Percentiles rank a stretch among this genome's conserved stretches.
phyloP scores from a whole-genome alignment of 2,888 invertebrate genomes.

The Crossocerus cetratus region DNA sequence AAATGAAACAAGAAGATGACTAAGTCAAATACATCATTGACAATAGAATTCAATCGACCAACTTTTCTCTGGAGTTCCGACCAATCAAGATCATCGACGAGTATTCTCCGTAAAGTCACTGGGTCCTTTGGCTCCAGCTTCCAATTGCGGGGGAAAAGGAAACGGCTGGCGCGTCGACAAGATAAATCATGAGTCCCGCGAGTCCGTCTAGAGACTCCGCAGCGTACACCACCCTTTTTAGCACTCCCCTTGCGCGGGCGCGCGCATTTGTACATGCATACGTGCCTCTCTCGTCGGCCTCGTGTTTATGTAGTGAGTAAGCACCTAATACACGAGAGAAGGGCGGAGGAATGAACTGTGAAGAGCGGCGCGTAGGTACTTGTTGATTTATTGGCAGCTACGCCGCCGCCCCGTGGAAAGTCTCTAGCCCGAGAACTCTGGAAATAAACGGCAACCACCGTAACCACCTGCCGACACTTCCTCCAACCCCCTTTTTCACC shows the following conservation, averaged over 20 bases:
- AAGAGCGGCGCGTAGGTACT: conserved; percentile 51
- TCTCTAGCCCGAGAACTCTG: conserved; percentile 5
- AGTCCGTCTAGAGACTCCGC: conserved; percentile 7
- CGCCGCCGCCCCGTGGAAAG: conserved; percentile 45
- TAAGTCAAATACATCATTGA: conserved; percentile 26
- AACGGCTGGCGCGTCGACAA: conserved; percentile 40
- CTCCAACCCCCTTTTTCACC: no score
- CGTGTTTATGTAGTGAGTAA: not conserved
- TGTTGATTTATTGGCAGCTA: conserved; percentile 63
- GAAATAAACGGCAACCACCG: no score
- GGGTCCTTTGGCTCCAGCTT: not conserved
- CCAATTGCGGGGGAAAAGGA: conserved; percentile 23
- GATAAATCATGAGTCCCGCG: conserved; percentile 49
- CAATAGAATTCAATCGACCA: conserved; percentile 46
- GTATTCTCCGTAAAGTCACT: not conserved
- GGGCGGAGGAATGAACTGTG: conserved; percentile 48
- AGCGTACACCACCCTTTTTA: conserved; percentile 25
- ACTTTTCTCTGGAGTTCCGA: conserved; percentile 28
- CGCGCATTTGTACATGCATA: conserved; percentile 12
- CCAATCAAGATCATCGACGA: not conserved
- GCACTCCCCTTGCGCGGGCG: conserved; percentile 50
- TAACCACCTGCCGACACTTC: no score
- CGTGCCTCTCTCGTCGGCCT: not conserved
- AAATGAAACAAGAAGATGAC: not conserved
- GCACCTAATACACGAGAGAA: conserved; percentile 25